Conservation (phyloP, 2,113 vertebrate genomes). For the Xiphophorus maculatus region DNA sequence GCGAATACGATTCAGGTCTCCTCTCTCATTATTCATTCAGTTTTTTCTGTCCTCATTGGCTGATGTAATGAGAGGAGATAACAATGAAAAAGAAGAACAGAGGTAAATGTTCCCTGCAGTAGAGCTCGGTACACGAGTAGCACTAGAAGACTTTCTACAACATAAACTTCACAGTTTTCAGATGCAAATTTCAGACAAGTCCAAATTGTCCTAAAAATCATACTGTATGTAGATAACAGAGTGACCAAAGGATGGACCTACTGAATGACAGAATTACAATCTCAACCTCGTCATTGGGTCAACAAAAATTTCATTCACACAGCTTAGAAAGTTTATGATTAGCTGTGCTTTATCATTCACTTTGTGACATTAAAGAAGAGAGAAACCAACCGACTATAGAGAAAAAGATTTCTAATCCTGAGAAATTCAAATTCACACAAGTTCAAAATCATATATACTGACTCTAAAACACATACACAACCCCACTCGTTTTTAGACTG, state of each 20-base stretch:
- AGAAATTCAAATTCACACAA: background rate
- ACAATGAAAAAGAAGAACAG: constrained; percentile 40
- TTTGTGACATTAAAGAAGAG: too few species aligned
- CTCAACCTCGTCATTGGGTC: background rate
- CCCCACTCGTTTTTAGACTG: too few species aligned
- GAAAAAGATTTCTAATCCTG: too few species aligned
- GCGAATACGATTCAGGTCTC: constrained; percentile 51
- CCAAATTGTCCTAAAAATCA: background rate
- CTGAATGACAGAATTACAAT: background rate
- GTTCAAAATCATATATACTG: background rate
- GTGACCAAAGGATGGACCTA: background rate
- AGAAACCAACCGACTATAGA: too few species aligned
- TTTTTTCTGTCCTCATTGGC: constrained; percentile 40
- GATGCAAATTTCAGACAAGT: background rate
- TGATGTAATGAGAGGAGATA: constrained; percentile 51
- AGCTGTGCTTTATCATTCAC: too few species aligned
- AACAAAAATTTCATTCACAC: background rate
- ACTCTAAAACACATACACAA: too few species aligned
- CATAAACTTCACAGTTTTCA: background rate
- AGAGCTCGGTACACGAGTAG: background rate
- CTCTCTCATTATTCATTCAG: constrained; percentile 49
- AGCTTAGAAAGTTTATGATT: too few species aligned
- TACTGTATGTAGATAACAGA: background rate
- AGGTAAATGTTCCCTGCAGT: constrained; percentile 24
- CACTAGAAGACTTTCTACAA: background rate